Base-by-base conservation (phyloP, 2,888 invertebrate genomes). In the Ennomos erosarius region DNA sequence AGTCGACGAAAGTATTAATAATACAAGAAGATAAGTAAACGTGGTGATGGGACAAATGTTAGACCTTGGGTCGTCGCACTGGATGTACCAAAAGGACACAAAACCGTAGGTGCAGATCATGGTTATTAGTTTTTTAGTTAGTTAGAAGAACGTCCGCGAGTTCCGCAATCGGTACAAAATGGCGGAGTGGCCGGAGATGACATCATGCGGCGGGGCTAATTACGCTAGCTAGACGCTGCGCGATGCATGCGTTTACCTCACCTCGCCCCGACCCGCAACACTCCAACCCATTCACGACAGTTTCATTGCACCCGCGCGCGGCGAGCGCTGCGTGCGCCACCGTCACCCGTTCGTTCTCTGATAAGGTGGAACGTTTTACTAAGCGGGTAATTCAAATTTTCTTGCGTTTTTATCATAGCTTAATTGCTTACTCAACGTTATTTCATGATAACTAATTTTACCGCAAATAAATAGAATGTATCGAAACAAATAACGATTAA, bases 271-370 rank as follows among this genome's bases (percentile, higher is more conserved):
- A 71, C 60, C 69, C n/a, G n/a, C n/a, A n/a, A n/a, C 71, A 64
- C 69, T 65, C 69, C 76, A 65, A 75, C 76, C 84, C 86, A 88
- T 88, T 87, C 88, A 88, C 83, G 83, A 85, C 71, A 62, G 75
- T 82, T 81, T 72, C 73, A 73, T 79, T 82, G 82, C 84, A 80
- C 38, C 45, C 39, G 10, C 34, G 33, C 10, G 26, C 26, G 6
- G 26, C 26, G n/a, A n/a, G n/a, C n/a, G n/a, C n/a, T n/a, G n/a
- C n/a, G n/a, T n/a, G 16, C 16, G 3, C 1, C 16, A 3, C 16
- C 16, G 3, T 3, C 16, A 16, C 16, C 16, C 16, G 16, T 16
- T 16, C 16, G 16, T 16, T 16, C 16, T 16, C 16, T 16, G 16
- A 2, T 16, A 16, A n/a, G n/a, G n/a, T n/a, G n/a, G n/a, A n/a